A percentile compares a stretch with the other conserved stretches of the same genome.
Conservation (phyloP, 1,140 invertebrate genomes). For the Aphis gossypii region DNA sequence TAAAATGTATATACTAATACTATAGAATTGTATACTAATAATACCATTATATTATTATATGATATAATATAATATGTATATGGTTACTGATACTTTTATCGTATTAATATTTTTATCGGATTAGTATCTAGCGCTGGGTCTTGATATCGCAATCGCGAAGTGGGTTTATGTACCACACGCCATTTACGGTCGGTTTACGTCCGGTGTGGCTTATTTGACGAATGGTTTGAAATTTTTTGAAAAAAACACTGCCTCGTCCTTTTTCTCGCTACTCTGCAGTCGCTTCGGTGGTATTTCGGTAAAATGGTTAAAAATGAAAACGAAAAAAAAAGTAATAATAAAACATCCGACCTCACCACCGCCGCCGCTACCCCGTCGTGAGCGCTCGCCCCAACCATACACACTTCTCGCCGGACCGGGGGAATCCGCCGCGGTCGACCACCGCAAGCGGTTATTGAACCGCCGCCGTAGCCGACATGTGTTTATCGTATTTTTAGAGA, state of each 20-base stretch:
- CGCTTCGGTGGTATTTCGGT: neutral
- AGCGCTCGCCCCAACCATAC: neutral
- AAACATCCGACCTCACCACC: neutral
- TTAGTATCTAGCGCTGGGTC: neutral
- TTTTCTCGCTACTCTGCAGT: neutral
- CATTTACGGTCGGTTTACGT: neutral
- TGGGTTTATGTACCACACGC: neutral
- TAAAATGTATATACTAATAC: neutral
- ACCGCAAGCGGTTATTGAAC: conserved; percentile 51
- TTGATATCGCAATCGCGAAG: neutral
- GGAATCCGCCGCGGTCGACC: conserved; percentile 36
- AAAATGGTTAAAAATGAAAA: neutral
- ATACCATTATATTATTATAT: neutral
- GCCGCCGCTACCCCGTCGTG: conserved; percentile 2
- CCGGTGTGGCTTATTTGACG: neutral
- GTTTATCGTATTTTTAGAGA: conserved; percentile 52
- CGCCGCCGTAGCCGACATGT: conserved; percentile 35
- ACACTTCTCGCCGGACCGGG: neutral
- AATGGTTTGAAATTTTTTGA: neutral
- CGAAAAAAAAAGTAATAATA: neutral
- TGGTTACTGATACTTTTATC: neutral
- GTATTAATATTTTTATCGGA: neutral
- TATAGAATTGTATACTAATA: neutral
- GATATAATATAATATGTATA: neutral
- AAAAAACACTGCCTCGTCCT: neutral